Conservation (phyloP, 2,113 vertebrate genomes). For the Cololabis saira region DNA sequence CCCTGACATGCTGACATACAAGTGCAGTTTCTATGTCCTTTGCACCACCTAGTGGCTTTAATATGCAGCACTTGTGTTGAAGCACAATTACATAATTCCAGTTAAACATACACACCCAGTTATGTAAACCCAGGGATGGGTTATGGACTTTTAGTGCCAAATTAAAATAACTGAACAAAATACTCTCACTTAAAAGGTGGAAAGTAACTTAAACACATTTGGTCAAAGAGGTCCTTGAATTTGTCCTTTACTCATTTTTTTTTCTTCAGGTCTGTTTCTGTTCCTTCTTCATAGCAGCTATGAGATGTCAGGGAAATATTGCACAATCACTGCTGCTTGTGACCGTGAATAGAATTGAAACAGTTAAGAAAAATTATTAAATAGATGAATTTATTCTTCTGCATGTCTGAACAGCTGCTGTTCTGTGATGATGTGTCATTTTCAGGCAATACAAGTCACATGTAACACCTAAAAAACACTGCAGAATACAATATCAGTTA, state of each 20-base stretch:
- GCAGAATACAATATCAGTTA: neutral
- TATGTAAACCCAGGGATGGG: neutral
- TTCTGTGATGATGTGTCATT: too few relatives aligned
- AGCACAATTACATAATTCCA: neutral
- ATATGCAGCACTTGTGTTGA: neutral
- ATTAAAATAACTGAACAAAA: neutral
- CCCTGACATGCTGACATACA: neutral
- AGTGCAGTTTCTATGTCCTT: neutral
- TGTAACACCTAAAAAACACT: neutral
- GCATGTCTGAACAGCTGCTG: too few relatives aligned
- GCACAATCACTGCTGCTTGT: too few relatives aligned
- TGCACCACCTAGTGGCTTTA: slow-evolving; percentile 29
- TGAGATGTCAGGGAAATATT: too few relatives aligned
- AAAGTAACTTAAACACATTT: too few relatives aligned
- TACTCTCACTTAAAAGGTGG: neutral
- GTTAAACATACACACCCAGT: neutral
- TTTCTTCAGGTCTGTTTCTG: too few relatives aligned
- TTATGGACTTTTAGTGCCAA: neutral
- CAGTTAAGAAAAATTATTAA: too few relatives aligned
- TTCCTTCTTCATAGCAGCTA: too few relatives aligned
- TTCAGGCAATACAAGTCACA: neutral
- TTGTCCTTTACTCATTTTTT: too few relatives aligned
- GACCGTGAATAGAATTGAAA: too few relatives aligned
- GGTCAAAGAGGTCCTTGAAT: too few relatives aligned
- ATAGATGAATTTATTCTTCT: too few relatives aligned